Evolutionary conservation across 2,113 vertebrate genomes (phyloP).

Genomic region (Scomber scombrus): DNA sequence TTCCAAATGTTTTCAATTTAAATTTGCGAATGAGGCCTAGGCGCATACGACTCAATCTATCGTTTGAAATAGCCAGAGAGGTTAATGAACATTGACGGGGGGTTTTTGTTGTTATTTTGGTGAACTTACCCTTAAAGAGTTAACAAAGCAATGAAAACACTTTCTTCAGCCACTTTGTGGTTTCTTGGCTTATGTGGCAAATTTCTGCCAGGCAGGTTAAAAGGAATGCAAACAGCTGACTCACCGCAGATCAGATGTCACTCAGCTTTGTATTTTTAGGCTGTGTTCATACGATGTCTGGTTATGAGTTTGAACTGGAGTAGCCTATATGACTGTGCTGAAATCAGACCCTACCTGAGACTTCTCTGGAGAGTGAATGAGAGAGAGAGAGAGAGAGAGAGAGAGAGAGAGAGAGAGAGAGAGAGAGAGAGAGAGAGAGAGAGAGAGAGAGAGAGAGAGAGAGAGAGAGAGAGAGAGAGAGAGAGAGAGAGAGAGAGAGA

Average conservation of each 20-base stretch:
- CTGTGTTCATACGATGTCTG: conserved; percentile 13
- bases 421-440: not conserved
- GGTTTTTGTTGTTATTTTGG: not conserved
- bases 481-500: conserved; percentile 36
- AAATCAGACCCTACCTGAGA: conserved; percentile 57
- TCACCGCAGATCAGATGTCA: conserved; percentile 15
- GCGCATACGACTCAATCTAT: not conserved
- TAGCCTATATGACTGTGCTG: conserved; percentile 42
- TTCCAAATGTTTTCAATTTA: too few species aligned
- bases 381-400: conserved; percentile 20
- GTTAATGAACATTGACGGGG: too few species aligned
- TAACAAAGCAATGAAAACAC: not conserved
- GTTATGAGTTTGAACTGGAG: conserved; percentile 6
- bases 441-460: conserved; percentile 25
- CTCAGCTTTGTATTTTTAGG: conserved; percentile 23
- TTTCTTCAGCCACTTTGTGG: not conserved
- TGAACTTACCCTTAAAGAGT: not conserved
- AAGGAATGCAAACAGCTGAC: not conserved
- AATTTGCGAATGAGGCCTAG: not conserved
- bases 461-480: conserved; percentile 20
- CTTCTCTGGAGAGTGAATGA: conserved; percentile 37
- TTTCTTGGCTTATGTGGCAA: not conserved
- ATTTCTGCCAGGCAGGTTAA: not conserved
- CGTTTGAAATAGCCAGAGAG: not conserved
- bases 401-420: not conserved